Evolutionary conservation across 1,140 invertebrate species (phyloP).

Genomic region (Cotesia typhae): DNA sequence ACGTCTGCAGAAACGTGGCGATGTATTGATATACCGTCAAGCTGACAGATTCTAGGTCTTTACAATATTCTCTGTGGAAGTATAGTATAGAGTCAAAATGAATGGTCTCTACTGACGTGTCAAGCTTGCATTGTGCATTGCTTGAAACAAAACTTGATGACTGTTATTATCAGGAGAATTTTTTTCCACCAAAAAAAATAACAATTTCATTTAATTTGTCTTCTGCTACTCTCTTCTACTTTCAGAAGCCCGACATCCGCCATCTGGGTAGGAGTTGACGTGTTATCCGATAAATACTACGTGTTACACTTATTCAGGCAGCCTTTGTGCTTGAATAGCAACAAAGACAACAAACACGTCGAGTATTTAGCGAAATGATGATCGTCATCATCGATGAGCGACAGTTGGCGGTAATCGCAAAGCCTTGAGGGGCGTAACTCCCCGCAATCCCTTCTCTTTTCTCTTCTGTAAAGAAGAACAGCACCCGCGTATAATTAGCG

Average conservation of each 20-base stretch:
- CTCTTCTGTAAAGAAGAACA: conserved; percentile 12
- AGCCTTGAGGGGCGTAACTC: conserved; percentile 37
- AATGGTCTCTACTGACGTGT: too few relatives aligned
- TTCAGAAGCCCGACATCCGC: background rate
- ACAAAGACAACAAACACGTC: conserved; percentile 18
- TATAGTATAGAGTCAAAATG: too few relatives aligned
- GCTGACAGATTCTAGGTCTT: too few relatives aligned
- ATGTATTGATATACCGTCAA: too few relatives aligned
- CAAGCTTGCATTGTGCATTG: too few relatives aligned
- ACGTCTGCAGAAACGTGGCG: too few relatives aligned
- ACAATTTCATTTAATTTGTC: too few relatives aligned
- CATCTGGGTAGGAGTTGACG: conserved; percentile 15
- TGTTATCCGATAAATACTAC: background rate
- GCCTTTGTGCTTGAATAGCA: background rate
- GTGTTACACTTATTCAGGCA: background rate
- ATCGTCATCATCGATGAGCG: conserved; percentile 39
- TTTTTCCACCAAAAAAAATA: too few relatives aligned
- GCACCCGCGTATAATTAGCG: conserved; percentile 64
- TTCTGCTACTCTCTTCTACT: too few relatives aligned
- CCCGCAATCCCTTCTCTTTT: conserved; percentile 35
- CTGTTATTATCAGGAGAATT: too few relatives aligned
- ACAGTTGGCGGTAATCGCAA: conserved; percentile 58
- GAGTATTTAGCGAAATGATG: conserved; percentile 31
- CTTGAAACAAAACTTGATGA: too few relatives aligned
- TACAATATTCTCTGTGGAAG: too few relatives aligned